These are phyloP conservation scores for Uropetala carovei DNA, from an alignment of 2,888 invertebrate genomes.

Conservation along the genomic window DNA sequence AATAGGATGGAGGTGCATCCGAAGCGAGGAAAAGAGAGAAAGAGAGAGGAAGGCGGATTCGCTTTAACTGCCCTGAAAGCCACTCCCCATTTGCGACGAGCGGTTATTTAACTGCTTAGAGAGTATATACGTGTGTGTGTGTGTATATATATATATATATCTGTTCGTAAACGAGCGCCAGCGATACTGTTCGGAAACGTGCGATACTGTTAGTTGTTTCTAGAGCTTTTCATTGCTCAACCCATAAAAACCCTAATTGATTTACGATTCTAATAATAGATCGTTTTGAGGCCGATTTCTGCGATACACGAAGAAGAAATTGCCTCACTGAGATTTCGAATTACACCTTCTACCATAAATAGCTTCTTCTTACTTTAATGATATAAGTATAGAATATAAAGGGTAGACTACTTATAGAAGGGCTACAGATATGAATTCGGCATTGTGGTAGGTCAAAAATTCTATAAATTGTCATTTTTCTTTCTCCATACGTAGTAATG, in stretches of 20 bases:
- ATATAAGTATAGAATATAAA: too few relatives aligned
- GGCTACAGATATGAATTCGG: too few relatives aligned
- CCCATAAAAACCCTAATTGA: background rate
- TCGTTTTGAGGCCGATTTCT: background rate
- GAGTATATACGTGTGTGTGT: background rate
- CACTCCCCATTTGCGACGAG: background rate
- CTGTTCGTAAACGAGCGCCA: background rate
- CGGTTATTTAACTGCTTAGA: conserved; percentile 13
- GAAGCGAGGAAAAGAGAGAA: background rate
- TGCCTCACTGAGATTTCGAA: background rate
- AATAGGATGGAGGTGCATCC: conserved; percentile 36
- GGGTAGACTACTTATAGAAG: too few relatives aligned
- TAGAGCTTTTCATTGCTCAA: background rate
- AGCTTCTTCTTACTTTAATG: too few relatives aligned
- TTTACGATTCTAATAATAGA: background rate
- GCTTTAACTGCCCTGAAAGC: conserved; percentile 6
- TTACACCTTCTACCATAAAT: too few relatives aligned
- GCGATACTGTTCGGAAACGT: background rate
- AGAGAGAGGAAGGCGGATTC: background rate
- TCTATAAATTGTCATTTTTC: too few relatives aligned
- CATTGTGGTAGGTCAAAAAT: too few relatives aligned
- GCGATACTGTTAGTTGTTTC: background rate
- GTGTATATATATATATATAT: background rate
- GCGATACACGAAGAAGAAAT: background rate
- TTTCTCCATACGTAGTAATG: too few relatives aligned